phyloP scores from a whole-genome alignment of 2,113 vertebrate species.

The Aspiorhynchus laticeps region DNA sequence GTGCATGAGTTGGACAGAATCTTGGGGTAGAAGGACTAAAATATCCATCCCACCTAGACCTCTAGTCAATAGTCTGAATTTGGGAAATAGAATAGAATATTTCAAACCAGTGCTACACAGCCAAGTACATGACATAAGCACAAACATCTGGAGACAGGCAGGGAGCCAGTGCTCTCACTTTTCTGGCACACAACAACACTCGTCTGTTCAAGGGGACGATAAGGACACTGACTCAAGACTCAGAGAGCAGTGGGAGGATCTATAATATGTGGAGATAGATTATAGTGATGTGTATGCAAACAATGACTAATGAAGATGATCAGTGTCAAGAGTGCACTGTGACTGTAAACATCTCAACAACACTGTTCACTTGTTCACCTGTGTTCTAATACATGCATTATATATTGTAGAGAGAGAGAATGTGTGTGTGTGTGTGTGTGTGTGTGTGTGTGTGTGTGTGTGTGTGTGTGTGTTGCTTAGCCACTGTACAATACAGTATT shows the following conservation, averaged over 20 bases:
- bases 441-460: no score
- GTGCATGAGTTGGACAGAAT: no score
- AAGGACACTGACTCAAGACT: no score
- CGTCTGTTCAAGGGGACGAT: not conserved
- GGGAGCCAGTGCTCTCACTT: not conserved
- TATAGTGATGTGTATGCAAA: not conserved
- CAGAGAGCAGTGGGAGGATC: no score
- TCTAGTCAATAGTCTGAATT: no score
- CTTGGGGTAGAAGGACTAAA: no score
- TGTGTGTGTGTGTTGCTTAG: no score
- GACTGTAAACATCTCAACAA: not conserved
- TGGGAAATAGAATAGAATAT: no score
- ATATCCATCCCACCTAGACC: no score
- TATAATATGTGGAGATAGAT: not conserved
- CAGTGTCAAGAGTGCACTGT: not conserved
- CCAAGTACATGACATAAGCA: not conserved
- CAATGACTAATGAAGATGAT: not conserved
- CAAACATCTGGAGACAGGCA: constrained; percentile 12
- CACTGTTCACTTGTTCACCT: not conserved
- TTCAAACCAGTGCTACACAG: no score
- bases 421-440: no score
- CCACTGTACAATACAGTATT: no score
- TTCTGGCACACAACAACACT: not conserved
- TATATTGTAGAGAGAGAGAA: not conserved
- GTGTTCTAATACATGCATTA: not conserved